A percentile compares a stretch with the other conserved stretches of the same genome.
Conservation (phyloP, 2,797 vertebrate genomes). For the Acanthornis magna region DNA sequence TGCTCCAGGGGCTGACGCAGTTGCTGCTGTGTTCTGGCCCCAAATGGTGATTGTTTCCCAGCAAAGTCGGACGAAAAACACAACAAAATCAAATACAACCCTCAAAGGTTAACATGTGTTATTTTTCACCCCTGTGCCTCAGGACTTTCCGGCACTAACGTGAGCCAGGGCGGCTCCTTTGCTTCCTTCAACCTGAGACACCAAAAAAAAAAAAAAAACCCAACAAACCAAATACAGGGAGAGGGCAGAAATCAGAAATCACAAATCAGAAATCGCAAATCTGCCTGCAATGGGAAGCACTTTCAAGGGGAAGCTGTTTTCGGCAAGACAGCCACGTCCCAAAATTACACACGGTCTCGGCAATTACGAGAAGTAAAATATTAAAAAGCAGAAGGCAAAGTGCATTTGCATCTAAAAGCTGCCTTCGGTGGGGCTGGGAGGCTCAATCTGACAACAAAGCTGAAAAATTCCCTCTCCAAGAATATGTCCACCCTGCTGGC, state of each 20-base stretch:
- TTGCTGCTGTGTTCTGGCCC: neutral
- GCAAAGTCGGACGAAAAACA: neutral
- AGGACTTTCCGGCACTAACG: neutral
- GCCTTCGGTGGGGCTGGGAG: conserved; percentile 48
- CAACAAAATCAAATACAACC: neutral
- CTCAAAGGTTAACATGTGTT: neutral
- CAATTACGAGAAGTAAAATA: conserved; percentile 82
- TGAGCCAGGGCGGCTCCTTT: conserved; percentile 56
- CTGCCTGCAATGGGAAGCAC: neutral
- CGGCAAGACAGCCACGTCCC: conserved; percentile 71
- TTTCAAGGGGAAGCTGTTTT: conserved; percentile 55
- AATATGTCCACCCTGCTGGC: conserved; percentile 47
- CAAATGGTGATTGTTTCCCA: conserved; percentile 6
- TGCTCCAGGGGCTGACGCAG: neutral
- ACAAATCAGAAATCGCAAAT: conserved; percentile 37
- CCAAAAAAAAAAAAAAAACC: conserved; percentile 21
- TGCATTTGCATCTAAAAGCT: conserved; percentile 77
- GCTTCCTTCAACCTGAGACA: conserved; percentile 10
- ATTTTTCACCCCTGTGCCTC: neutral
- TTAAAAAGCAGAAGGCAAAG: conserved; percentile 78
- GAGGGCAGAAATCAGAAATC: conserved; percentile 21
- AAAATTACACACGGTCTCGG: conserved; percentile 77
- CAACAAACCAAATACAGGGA: neutral
- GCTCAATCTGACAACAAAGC: conserved; percentile 65
- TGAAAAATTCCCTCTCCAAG: conserved; percentile 55